Evolutionary conservation across 2,888 invertebrate species (phyloP).

Genomic region (Caenorhabditis zanzibari): DNA sequence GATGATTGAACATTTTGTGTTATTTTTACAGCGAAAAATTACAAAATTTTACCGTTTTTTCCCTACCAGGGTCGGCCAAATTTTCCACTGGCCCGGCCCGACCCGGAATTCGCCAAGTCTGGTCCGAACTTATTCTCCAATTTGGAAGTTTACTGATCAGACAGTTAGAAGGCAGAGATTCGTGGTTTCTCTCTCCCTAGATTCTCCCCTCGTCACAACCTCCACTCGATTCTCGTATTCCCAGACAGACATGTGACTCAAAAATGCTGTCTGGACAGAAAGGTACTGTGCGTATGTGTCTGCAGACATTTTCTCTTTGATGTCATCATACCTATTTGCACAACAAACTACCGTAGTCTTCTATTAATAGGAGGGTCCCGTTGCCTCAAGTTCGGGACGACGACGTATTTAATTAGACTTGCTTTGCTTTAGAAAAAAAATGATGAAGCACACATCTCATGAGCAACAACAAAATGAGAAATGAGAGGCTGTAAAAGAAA

Average conservation of each 20-base stretch:
- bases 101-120: too few relatives aligned
- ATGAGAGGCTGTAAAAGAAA: neutral
- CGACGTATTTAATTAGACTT: constrained; percentile 33
- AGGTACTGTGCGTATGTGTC: constrained; percentile 8
- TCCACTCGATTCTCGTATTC: constrained; percentile 2
- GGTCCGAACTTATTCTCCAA: too few relatives aligned
- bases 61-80: too few relatives aligned
- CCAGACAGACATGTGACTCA: constrained; percentile 61
- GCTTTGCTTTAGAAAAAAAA: constrained; percentile 4
- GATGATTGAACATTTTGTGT: too few relatives aligned
- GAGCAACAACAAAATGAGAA: neutral
- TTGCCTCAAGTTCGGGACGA: neutral
- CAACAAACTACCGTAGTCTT: constrained; percentile 13
- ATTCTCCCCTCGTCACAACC: neutral
- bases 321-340: constrained; percentile 45
- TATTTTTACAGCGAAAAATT: too few relatives aligned
- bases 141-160: too few relatives aligned
- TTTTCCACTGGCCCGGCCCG: too few relatives aligned
- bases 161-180: constrained; percentile 6
- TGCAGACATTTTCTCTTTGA: constrained; percentile 31
- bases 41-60: too few relatives aligned
- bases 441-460: constrained; percentile 8
- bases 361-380: neutral
- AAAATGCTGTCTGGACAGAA: constrained; percentile 28
- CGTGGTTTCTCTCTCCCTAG: constrained; percentile 17